Conservation (phyloP, 2,888 invertebrate species). For the Meloe dianella region DNA sequence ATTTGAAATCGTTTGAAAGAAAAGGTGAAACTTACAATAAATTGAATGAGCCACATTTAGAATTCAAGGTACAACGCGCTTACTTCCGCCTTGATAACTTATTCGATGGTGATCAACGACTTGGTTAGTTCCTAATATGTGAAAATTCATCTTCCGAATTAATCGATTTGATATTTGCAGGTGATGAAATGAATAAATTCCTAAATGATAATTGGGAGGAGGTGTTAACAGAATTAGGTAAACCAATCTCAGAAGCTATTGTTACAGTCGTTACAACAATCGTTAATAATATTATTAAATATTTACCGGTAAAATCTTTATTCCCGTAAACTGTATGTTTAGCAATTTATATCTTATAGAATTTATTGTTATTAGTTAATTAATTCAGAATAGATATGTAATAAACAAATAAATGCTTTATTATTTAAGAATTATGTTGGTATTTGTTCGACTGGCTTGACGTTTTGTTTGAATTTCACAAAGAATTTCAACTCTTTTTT, state of each 20-base stretch:
- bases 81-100: slow-evolving; percentile 45
- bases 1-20: background rate
- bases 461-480: slow-evolving; percentile 71
- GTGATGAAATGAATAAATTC: slow-evolving; percentile 56
- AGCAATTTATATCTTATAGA: too few species aligned
- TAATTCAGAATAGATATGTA: background rate
- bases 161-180: slow-evolving; percentile 45
- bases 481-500: slow-evolving; percentile 76
- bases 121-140: slow-evolving; percentile 35
- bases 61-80: slow-evolving; percentile 36
- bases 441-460: slow-evolving; percentile 64
- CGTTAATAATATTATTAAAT: slow-evolving; percentile 26
- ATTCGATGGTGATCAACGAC: slow-evolving; percentile 41
- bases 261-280: slow-evolving; percentile 34
- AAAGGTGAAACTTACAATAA: slow-evolving; percentile 16
- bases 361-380: background rate
- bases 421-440: background rate
- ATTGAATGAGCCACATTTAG: slow-evolving; percentile 23
- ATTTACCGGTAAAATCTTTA: slow-evolving; percentile 23
- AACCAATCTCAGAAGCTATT: slow-evolving; percentile 51
- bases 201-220: slow-evolving; percentile 58
- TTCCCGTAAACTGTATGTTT: background rate
- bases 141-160: slow-evolving; percentile 4
- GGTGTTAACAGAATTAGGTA: slow-evolving; percentile 53
- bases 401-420: background rate